A percentile compares a stretch with the other conserved stretches of the same genome.
Evolutionary conservation across 2,113 vertebrate genomes (phyloP).

Genomic region (Campylorhamphus procurvoides): DNA sequence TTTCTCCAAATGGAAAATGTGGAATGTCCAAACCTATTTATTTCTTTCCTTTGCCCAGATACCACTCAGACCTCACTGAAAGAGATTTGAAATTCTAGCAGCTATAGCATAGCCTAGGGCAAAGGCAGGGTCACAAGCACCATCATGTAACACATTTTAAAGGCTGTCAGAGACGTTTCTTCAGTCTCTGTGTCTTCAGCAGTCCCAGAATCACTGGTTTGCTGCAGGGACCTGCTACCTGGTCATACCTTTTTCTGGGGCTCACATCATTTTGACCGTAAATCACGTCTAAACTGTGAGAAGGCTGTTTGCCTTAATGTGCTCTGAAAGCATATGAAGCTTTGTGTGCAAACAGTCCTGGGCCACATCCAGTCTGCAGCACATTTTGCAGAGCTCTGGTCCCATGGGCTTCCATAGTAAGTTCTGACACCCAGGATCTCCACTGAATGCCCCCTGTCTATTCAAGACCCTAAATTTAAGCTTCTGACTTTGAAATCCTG

Average conservation of each 20-base stretch:
- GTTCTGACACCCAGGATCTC: neutral
- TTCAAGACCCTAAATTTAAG: neutral
- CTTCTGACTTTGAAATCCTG: neutral
- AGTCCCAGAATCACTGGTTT: neutral
- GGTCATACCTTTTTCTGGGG: constrained; percentile 23
- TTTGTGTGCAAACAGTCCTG: constrained; percentile 1
- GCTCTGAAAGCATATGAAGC: constrained; percentile 4
- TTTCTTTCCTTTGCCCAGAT: constrained; percentile 20
- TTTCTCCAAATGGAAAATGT: neutral
- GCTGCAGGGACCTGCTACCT: constrained; percentile 57
- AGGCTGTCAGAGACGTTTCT: constrained; percentile 55
- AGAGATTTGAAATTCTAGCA: constrained; percentile 58
- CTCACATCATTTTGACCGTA: constrained; percentile 14
- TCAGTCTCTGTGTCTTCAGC: constrained; percentile 30
- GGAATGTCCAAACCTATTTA: constrained; percentile 47
- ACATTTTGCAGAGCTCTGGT: neutral
- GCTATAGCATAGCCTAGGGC: constrained; percentile 33
- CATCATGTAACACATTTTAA: constrained; percentile 59
- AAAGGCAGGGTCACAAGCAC: constrained; percentile 57
- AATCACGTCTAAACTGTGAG: neutral
- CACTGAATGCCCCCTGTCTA: rapidly evolving
- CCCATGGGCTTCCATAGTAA: neutral
- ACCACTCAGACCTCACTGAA: neutral
- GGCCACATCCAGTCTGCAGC: neutral
- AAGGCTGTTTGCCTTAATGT: neutral